Conservation (phyloP, 64 coral and sea anemone species). For the Montipora sp. region DNA sequence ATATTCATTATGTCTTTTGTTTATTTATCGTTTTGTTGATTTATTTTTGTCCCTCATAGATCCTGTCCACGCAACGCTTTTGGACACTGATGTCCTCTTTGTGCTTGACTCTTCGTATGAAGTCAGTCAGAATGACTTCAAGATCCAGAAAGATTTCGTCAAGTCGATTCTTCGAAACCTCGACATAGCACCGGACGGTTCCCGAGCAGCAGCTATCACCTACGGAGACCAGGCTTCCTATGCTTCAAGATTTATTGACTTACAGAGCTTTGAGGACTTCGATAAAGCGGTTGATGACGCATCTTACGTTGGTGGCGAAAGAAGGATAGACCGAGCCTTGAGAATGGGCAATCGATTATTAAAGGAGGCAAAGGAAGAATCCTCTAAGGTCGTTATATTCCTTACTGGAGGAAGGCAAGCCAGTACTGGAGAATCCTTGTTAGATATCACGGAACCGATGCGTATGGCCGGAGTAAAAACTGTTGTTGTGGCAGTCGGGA, state of each 20-base stretch:
- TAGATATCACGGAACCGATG: slow-evolving; percentile 42
- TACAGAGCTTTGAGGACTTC: slow-evolving; percentile 31
- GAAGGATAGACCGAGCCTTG: slow-evolving; percentile 78
- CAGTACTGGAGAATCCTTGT: slow-evolving; percentile 39
- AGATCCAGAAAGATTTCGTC: slow-evolving; percentile 69
- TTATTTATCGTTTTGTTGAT: background rate
- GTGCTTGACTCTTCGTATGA: slow-evolving; percentile 66
- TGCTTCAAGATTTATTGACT: slow-evolving; percentile 12
- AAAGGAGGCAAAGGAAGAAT: slow-evolving; percentile 1
- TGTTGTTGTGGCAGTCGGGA: slow-evolving; percentile 76
- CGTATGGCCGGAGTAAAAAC: slow-evolving; percentile 66
- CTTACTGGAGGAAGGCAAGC: slow-evolving; percentile 71
- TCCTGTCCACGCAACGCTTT: background rate
- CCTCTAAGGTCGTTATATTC: slow-evolving; percentile 70
- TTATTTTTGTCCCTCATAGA: background rate
- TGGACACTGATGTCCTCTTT: slow-evolving; percentile 78
- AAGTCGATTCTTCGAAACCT: slow-evolving; percentile 81
- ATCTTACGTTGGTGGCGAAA: slow-evolving; percentile 41
- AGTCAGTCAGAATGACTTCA: slow-evolving; percentile 58
- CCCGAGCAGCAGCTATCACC: slow-evolving; percentile 67
- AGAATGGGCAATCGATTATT: slow-evolving; percentile 53
- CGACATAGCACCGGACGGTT: slow-evolving; percentile 48
- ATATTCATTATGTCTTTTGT: background rate
- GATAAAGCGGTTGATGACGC: slow-evolving; percentile 68
- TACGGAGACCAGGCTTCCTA: slow-evolving; percentile 57